These are phyloP conservation scores for Furcifer pardalis DNA, from an alignment of 2,797 vertebrate genomes.

Conservation along the genomic window DNA sequence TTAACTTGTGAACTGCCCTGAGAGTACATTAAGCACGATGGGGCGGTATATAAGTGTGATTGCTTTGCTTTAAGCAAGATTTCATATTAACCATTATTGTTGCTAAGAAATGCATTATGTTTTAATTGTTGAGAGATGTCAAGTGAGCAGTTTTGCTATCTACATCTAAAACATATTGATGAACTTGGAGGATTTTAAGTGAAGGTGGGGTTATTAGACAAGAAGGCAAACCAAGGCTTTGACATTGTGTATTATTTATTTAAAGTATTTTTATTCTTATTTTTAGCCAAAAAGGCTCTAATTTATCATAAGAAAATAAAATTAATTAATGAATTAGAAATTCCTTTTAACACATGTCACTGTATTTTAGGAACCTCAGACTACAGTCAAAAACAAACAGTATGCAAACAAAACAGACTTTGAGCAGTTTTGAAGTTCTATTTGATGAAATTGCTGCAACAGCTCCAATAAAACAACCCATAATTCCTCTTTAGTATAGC, in stretches of 20 bases:
- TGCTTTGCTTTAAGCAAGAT: too few relatives aligned
- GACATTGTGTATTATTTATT: neutral
- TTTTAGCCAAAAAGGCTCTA: too few relatives aligned
- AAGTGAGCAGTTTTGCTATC: neutral
- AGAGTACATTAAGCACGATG: too few relatives aligned
- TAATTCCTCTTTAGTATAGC: neutral
- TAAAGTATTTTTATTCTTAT: too few relatives aligned
- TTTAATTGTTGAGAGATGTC: neutral
- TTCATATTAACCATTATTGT: neutral
- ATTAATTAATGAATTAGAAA: neutral
- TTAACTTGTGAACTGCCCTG: too few relatives aligned
- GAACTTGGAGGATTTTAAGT: neutral
- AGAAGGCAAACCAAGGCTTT: neutral
- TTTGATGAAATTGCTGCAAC: neutral
- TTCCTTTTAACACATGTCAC: neutral
- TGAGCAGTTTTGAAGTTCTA: neutral
- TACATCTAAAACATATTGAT: neutral
- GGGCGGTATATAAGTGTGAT: too few relatives aligned
- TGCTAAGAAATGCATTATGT: neutral
- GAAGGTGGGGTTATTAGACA: neutral
- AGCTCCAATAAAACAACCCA: neutral
- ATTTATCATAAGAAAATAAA: too few relatives aligned
- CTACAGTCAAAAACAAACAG: neutral
- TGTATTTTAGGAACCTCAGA: neutral
- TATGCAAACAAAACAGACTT: neutral